Evolutionary conservation across 1,140 invertebrate species (phyloP), one percentile per base, ranked within the genome.

Genomic region (Linepithema humile): DNA sequence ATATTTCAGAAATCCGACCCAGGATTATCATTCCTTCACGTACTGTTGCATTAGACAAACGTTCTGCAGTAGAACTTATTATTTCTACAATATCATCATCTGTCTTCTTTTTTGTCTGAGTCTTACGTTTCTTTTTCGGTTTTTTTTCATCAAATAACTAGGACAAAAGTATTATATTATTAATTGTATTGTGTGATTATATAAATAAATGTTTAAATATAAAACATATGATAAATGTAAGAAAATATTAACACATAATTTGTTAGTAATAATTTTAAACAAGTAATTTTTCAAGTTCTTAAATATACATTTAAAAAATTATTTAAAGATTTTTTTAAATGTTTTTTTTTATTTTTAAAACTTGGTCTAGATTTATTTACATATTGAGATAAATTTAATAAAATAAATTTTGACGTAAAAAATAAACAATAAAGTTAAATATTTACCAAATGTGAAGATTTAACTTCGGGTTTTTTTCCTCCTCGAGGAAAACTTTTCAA

Each of bases 11-110:
- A 70, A 97, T 91, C 86, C 96, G 92, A 0, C 95, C 95, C 26
- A 97, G 88, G 6, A 96, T 85, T 4, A 95, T 83, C 90, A 96
- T 95, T 26, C 95, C 96, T 92, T 95, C 86, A 2, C 69, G 73
- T 80, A 93, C 43, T 53, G 78, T 83, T 3, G 69, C 35, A 26
- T 84, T 88, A 0, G 80, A 89, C 82, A 94, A 88, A 84, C 90
- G 84, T 38, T 90, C 85, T 3, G 92, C 91, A 38, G 80, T 88
- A 0, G 84, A 6, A 67, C 65, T 65, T 26, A 35, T 59, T 40
- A 82, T 73, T 17, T 89, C 55, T 4, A 1, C 10, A 17, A 10
- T 65, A 59, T 12, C 29, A 6, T 77, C 67, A 0, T 57, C 10
- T 7, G 73, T 29, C 43, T 32, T 60, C 50, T 38, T 82, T 53